Conservation (phyloP, 2,113 vertebrate species). For the Periophthalmodon schlosseri region DNA sequence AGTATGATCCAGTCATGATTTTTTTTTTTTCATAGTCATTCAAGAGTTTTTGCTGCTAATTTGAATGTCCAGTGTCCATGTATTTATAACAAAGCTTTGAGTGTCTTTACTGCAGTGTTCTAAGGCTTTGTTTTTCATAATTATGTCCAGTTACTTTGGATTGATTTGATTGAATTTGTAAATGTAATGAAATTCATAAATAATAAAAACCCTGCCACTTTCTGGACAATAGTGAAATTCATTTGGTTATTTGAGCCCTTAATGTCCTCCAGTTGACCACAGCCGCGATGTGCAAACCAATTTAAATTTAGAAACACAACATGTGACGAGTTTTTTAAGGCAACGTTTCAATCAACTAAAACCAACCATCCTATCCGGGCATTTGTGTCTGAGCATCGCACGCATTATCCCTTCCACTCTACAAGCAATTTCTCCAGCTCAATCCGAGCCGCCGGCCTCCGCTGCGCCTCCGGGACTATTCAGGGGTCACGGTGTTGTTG, state of each 20-base stretch:
- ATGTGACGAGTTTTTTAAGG: background rate
- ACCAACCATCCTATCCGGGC: background rate
- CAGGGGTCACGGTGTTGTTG: constrained; percentile 52
- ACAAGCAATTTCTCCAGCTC: constrained; percentile 46
- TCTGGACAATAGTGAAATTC: background rate
- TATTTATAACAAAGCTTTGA: too few species aligned
- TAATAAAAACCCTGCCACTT: background rate
- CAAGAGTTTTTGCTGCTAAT: too few species aligned
- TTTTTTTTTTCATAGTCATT: too few species aligned
- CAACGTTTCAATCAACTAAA: background rate
- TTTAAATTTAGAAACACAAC: background rate
- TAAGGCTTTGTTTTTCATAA: too few species aligned
- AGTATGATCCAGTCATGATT: too few species aligned
- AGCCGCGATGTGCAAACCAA: background rate
- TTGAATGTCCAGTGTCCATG: too few species aligned
- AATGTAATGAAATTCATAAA: too few species aligned
- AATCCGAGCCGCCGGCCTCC: constrained; percentile 34
- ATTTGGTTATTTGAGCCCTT: background rate
- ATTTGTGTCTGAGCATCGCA: constrained; percentile 13
- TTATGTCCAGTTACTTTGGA: too few species aligned
- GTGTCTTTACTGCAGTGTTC: too few species aligned
- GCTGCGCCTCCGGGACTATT: constrained; percentile 40
- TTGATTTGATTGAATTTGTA: too few species aligned
- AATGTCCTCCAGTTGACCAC: background rate
- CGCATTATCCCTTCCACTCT: constrained; percentile 42